Evolutionary conservation across 1,140 invertebrate genomes (phyloP).

Genomic region (Caenorhabditis inopinata): DNA sequence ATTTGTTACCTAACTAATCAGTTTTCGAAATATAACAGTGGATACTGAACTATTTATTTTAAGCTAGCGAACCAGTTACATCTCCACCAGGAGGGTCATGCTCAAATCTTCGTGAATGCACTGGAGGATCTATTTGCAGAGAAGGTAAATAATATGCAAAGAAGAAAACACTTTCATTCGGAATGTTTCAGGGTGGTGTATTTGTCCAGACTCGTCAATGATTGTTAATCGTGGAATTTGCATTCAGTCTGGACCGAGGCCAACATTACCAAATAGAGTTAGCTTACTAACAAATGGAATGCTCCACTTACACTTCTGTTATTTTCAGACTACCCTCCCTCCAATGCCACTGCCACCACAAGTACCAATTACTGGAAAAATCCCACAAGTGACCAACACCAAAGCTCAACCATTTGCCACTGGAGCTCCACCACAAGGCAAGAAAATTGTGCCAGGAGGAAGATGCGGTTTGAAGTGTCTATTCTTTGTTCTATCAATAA

Average conservation of each 20-base stretch:
- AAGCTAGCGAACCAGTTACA: slow-evolving; percentile 45
- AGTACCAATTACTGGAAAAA: slow-evolving; percentile 4
- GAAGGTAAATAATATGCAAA: slow-evolving; percentile 13
- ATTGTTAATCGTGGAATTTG: slow-evolving; percentile 56
- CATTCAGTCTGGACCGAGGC: slow-evolving; percentile 47
- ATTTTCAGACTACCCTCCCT: slow-evolving; percentile 5
- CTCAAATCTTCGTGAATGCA: slow-evolving; percentile 52
- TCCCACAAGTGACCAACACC: background rate
- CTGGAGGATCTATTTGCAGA: slow-evolving; percentile 55
- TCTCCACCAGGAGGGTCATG: slow-evolving; percentile 58
- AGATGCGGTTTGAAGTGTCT: slow-evolving; percentile 34
- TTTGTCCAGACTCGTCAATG: slow-evolving; percentile 61
- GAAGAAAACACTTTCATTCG: background rate
- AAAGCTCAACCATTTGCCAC: slow-evolving; percentile 42
- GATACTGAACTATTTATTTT: slow-evolving; percentile 14
- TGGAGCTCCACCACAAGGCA: slow-evolving; percentile 2
- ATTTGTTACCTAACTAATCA: slow-evolving; percentile 12
- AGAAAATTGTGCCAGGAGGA: slow-evolving; percentile 24
- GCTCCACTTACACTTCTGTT: background rate
- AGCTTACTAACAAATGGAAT: background rate
- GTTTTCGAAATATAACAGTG: background rate
- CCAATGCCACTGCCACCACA: slow-evolving; percentile 27
- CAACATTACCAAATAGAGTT: slow-evolving; percentile 40
- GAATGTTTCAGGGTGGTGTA: slow-evolving; percentile 52
- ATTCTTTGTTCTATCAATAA: slow-evolving; percentile 9